Base-by-base conservation (phyloP, 2,797 vertebrate genomes). In the Lutjanus argentimaculatus region DNA sequence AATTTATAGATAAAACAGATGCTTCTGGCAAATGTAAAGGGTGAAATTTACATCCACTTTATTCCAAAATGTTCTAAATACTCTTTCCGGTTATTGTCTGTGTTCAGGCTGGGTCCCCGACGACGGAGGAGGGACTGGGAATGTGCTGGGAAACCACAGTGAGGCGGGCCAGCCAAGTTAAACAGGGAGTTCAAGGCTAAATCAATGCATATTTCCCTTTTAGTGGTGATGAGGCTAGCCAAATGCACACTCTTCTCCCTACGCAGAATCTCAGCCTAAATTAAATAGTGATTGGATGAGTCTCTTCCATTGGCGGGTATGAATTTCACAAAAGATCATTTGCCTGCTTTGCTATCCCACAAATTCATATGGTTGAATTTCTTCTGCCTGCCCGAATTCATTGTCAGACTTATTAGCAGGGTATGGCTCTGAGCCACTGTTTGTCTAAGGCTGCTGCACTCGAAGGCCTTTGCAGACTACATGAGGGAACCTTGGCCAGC, bases 1-100 rank as follows among this genome's bases (percentile, higher is more conserved):
- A 36, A 87, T 88, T 93, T 91, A 94, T 94, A 88, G 92, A 95
- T 95, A 95, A 94, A 96, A 94, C 94, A 95, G 93, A 96, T 94
- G 93, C 89, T 89, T 92, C 90, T 92, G 89, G 91, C 87, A 88
- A 90, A 92, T 88, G 87, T 89, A 92, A 88, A 88, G 88, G 86
- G 84, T 89, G 85, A 94, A 94, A 95, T 95, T 93, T 93, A 90
- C 92, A 94, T 95, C 89, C 80, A 94, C 88, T 93, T 87, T 88
- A 94, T 93, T 94, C 87, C 92, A 94, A 93, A 94, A 95, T 88
- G 84, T 93, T 94, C 88, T 93, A 93, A 95, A 95, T 93, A 95
- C 86, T 91, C 90, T 95, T 95, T 93, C 92, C 89, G 84, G 93
- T 94, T 94, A 96, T 95, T 93, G 94, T 96, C 91, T 92, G 85